phyloP scores from a whole-genome alignment of 2,113 vertebrate genomes.

The Cricetomys ansorgei region DNA sequence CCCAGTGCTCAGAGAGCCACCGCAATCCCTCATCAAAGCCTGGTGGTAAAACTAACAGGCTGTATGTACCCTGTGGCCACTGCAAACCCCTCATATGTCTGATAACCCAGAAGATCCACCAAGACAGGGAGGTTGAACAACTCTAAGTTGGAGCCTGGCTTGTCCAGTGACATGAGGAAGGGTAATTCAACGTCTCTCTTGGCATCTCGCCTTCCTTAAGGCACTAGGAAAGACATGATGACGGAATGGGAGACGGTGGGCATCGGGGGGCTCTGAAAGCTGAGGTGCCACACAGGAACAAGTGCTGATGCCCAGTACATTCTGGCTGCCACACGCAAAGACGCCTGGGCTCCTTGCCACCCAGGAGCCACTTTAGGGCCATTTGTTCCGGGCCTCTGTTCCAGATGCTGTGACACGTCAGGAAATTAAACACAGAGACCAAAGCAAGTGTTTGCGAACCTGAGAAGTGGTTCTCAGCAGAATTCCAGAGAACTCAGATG shows the following conservation, averaged over 20 bases:
- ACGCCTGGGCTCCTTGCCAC: neutral
- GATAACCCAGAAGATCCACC: neutral
- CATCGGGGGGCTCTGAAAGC: neutral
- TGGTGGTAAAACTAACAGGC: neutral
- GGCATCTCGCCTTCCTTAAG: too few relatives aligned
- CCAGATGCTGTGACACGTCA: neutral
- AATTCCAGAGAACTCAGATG: slow-evolving; percentile 69
- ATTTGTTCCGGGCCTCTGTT: neutral
- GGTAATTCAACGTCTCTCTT: neutral
- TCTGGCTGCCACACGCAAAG: neutral
- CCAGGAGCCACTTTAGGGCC: neutral
- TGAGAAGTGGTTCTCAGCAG: slow-evolving; percentile 61
- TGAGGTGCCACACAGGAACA: neutral
- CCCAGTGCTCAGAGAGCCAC: neutral
- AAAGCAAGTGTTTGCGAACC: slow-evolving; percentile 74
- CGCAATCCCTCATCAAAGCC: neutral
- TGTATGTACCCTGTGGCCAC: neutral
- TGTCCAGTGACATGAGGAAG: neutral
- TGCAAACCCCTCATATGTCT: neutral
- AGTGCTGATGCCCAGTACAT: neutral
- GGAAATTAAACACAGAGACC: slow-evolving; percentile 37
- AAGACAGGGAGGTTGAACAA: neutral
- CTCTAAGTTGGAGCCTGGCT: neutral
- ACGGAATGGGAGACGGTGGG: neutral
- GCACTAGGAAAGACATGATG: neutral